Evolutionary conservation across 2,113 vertebrate species (phyloP).

Genomic region (Nycticorax nycticorax): DNA sequence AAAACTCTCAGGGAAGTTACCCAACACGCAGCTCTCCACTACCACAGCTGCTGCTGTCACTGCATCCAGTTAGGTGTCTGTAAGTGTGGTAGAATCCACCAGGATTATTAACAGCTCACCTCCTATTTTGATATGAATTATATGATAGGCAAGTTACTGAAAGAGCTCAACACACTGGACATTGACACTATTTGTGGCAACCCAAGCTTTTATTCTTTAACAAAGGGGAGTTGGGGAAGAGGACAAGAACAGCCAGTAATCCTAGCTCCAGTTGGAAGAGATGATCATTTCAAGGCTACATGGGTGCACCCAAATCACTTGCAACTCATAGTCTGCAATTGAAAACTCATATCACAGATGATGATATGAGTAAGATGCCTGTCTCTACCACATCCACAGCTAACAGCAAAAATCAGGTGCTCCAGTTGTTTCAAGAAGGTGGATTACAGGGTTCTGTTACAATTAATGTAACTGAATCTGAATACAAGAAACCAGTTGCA

Average conservation of each 20-base stretch:
- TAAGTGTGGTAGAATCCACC: background rate
- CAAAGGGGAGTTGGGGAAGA: background rate
- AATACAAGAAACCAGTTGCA: background rate
- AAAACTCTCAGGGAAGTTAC: background rate
- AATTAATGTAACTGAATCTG: background rate
- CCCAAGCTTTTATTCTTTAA: background rate
- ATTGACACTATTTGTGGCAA: background rate
- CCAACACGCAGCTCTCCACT: background rate
- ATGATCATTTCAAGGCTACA: background rate
- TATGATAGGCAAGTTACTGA: background rate
- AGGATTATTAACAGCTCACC: background rate
- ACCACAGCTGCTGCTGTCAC: background rate
- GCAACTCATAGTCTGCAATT: background rate
- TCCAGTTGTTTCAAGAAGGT: background rate
- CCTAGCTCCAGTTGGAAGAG: background rate
- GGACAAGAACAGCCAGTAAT: background rate
- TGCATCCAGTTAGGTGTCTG: background rate
- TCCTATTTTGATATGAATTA: background rate
- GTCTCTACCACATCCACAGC: background rate
- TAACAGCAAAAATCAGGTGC: background rate
- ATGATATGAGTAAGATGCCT: background rate
- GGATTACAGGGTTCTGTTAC: background rate
- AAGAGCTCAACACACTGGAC: background rate
- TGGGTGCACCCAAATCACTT: background rate
- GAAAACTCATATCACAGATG: background rate